Evolutionary conservation across 2,888 invertebrate species (phyloP).

Genomic region (Drosophila fulvimacula): DNA sequence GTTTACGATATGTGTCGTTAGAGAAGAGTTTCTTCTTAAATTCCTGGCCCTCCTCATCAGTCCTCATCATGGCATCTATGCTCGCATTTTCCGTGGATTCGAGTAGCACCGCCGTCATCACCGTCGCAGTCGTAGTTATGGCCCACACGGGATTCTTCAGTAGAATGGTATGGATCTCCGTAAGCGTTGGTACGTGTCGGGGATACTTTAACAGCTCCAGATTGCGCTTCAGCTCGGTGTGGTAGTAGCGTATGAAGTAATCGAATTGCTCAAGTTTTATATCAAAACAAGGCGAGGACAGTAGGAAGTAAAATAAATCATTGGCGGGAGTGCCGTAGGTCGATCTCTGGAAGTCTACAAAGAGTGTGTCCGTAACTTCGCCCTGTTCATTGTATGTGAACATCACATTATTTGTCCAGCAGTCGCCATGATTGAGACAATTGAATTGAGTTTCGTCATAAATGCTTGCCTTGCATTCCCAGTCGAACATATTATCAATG

Average conservation of each 20-base stretch:
- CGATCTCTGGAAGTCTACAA: conserved; percentile 76
- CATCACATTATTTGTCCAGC: conserved; percentile 82
- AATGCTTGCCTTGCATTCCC: conserved; percentile 1
- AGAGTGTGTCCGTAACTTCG: conserved; percentile 60
- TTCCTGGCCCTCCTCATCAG: conserved; percentile 28
- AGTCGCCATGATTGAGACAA: conserved; percentile 80
- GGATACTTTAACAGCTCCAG: conserved; percentile 67
- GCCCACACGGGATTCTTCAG: conserved; percentile 39
- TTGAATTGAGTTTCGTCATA: conserved; percentile 62
- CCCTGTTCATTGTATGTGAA: conserved; percentile 66
- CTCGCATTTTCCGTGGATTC: conserved; percentile 66
- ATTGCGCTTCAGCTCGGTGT: conserved; percentile 64
- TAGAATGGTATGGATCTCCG: conserved; percentile 35
- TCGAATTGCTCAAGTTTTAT: conserved; percentile 81
- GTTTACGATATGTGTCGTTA: conserved; percentile 60
- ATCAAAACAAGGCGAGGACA: conserved; percentile 78
- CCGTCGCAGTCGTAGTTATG: conserved; percentile 26
- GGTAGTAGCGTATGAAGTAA: conserved; percentile 80
- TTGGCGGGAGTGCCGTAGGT: conserved; percentile 72
- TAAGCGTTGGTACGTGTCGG: conserved; percentile 64
- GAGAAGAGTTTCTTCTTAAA: conserved; percentile 48
- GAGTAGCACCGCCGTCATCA: conserved; percentile 60
- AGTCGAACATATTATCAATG: background rate
- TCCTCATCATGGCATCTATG: conserved; percentile 50
- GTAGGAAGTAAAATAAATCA: conserved; percentile 75